Conservation (phyloP, 2,113 vertebrate genomes). For the Opisthocomus hoazin region DNA sequence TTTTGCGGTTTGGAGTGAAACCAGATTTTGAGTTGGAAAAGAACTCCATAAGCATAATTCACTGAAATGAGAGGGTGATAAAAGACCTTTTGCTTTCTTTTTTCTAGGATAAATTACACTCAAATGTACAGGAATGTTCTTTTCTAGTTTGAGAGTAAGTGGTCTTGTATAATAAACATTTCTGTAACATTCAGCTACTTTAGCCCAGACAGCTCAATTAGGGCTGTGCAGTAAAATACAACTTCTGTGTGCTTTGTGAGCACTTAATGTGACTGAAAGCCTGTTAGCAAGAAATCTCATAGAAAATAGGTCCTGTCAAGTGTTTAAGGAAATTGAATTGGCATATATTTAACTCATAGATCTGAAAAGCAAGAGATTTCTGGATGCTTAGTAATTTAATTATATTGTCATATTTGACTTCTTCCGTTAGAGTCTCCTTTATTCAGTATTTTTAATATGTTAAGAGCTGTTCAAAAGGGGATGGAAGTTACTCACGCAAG, state of each 20-base stretch:
- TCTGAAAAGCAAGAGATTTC: conserved; percentile 23
- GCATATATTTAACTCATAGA: conserved; percentile 41
- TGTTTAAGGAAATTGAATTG: conserved; percentile 70
- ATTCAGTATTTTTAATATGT: conserved; percentile 52
- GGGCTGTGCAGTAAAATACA: conserved; percentile 63
- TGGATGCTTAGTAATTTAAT: conserved; percentile 58
- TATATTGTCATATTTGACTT: conserved; percentile 43
- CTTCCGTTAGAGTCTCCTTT: not conserved
- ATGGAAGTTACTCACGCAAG: not conserved
- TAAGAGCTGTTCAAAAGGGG: not conserved
- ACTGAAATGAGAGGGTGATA: conserved; percentile 57
- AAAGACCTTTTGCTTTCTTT: conserved; percentile 54
- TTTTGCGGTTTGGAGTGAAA: conserved; percentile 33
- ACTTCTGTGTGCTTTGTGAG: conserved; percentile 58
- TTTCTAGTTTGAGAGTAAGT: conserved; percentile 60
- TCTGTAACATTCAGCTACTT: conserved; percentile 62
- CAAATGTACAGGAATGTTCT: conserved; percentile 48
- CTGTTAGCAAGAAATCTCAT: conserved; percentile 63
- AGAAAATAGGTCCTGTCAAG: conserved; percentile 65
- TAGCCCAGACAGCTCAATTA: conserved; percentile 73
- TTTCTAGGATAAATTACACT: conserved; percentile 46
- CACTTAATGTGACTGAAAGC: conserved; percentile 68
- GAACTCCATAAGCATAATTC: conserved; percentile 58
- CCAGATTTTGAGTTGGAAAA: conserved; percentile 40
- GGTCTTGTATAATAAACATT: conserved; percentile 72